Percentiles rank a stretch among this genome's conserved stretches.
Evolutionary conservation across 2,113 vertebrate genomes (phyloP).

Genomic region (Reinhardtius hippoglossoides): DNA sequence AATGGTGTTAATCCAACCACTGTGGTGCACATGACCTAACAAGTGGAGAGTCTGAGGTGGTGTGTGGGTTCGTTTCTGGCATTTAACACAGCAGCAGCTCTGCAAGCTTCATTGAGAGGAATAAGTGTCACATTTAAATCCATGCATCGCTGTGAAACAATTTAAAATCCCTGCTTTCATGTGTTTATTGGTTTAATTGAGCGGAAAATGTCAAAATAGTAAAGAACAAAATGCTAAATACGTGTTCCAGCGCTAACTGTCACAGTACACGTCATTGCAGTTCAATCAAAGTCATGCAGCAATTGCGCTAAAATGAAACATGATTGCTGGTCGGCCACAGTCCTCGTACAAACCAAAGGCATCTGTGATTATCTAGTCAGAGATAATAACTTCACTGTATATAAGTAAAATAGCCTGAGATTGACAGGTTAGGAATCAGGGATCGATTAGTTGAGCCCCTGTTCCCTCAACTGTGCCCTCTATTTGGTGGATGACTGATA

Average conservation of each 20-base stretch:
- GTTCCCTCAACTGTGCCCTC: constrained; percentile 32
- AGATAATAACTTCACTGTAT: constrained; percentile 22
- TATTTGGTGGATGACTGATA: constrained; percentile 51
- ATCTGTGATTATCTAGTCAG: constrained; percentile 33
- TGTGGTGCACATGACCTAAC: not conserved
- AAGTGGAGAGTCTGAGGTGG: not conserved
- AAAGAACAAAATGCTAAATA: constrained; percentile 4
- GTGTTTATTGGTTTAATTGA: not conserved
- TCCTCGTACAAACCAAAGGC: not conserved
- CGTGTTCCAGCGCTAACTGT: not conserved
- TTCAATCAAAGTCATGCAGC: constrained; percentile 18
- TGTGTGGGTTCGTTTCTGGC: not conserved
- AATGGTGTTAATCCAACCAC: constrained; percentile 36
- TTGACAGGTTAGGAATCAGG: constrained; percentile 47
- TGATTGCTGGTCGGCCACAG: not conserved
- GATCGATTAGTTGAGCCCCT: constrained; percentile 50
- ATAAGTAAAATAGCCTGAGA: constrained; percentile 3
- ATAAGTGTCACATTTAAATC: constrained; percentile 13
- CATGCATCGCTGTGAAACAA: not conserved
- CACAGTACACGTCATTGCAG: constrained; percentile 1
- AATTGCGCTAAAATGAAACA: constrained; percentile 11
- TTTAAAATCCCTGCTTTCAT: not conserved
- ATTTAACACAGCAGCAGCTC: constrained; percentile 17
- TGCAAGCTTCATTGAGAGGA: not conserved
- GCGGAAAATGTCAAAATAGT: not conserved